phyloP scores from a whole-genome alignment of 2,113 vertebrate genomes.

The Urocolius indicus region DNA sequence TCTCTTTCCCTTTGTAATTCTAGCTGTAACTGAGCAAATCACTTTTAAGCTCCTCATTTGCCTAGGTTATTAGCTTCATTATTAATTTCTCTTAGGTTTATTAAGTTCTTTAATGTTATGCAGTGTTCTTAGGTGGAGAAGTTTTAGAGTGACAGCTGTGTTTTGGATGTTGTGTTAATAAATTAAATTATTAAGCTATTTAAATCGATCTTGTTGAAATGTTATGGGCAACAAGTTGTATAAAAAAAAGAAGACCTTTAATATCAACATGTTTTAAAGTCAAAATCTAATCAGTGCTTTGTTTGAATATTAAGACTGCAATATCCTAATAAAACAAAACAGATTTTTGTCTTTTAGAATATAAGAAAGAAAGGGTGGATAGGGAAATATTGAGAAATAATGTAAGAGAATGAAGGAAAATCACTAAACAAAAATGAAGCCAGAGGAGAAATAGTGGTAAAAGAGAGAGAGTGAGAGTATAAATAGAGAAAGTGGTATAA shows the following conservation, averaged over 20 bases:
- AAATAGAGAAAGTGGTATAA: neutral
- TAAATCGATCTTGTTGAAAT: constrained; percentile 16
- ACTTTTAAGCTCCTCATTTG: neutral
- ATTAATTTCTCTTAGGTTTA: neutral
- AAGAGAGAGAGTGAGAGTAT: neutral
- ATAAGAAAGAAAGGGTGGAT: neutral
- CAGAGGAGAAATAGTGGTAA: neutral
- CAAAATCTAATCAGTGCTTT: constrained; percentile 10
- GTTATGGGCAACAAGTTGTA: neutral
- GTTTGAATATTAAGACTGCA: neutral
- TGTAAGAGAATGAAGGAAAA: neutral
- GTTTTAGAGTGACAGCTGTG: neutral
- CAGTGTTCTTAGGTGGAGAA: neutral
- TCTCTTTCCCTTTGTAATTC: neutral
- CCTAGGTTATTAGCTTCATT: neutral
- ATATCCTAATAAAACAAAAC: neutral
- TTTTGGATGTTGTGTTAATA: neutral
- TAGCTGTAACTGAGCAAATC: neutral
- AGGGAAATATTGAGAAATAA: neutral
- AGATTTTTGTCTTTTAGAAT: neutral
- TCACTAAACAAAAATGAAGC: neutral
- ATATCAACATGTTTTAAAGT: neutral
- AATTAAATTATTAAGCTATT: neutral
- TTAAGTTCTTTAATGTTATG: neutral
- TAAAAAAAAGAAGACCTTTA: neutral